Evolutionary conservation across 1,140 invertebrate genomes (phyloP), one percentile per base, ranked within the genome.

Genomic region (Phortica variegata): DNA sequence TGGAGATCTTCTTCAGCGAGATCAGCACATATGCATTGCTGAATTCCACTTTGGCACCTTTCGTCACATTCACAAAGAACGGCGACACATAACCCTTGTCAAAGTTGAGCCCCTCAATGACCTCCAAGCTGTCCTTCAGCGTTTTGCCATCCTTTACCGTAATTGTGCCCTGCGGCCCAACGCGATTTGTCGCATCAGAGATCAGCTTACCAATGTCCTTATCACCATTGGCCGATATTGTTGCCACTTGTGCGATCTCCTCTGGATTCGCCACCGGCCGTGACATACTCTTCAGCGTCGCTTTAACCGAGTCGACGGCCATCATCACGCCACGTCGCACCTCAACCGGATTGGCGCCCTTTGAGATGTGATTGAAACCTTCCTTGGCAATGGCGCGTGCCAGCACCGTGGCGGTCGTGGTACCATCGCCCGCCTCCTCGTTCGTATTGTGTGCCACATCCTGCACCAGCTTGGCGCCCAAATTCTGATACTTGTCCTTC

Each of bases 41-140:
- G 70, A 93, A 99, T 81, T 99, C 97, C 50, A 96, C 92, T 80
- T 98, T 98, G 7, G 92, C 91, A 33, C 94, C 89, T 82, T 99
- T 99, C 2, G 89, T 81, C 2, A 91, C 90, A 77, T 99, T 99
- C 61, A 99, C 98, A 78, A 99, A 99, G 77, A 99, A 99, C 20
- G 97, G 97, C 43, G 97, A 99, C 77, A 99, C 98, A 77, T 97
- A 99, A 48, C 97, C 97, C 56, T 95, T 84, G 72, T 99, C 97
- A 79, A 99, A 98, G 78, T 98, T 98, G 91, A 99, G 93, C 53
- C 97, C 97, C 80, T 99, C 96, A 76, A 98, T 98, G n/a, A 96
- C 61, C 79, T 97, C 95, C 3, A 99, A 78, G 77, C 99, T 96
- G 78, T 99, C 97, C 54, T 82, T 84, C 13, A 99, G 79, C 0